Evolutionary conservation across 2,113 vertebrate species (phyloP).

Genomic region (Haemorhous mexicanus): DNA sequence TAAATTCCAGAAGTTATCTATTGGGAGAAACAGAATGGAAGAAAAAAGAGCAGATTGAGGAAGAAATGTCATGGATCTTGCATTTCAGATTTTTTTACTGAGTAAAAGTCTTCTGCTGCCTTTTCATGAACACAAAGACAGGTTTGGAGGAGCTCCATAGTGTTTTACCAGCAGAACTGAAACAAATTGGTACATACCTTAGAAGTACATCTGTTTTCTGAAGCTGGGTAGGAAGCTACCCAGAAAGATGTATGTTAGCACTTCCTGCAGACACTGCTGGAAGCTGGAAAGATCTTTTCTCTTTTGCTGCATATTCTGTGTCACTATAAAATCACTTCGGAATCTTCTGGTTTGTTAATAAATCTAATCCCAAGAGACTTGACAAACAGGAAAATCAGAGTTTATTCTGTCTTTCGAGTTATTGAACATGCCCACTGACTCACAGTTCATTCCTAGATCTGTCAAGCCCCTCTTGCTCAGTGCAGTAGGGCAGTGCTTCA

Average conservation of each 20-base stretch:
- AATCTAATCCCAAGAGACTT: not conserved
- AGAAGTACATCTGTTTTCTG: not conserved
- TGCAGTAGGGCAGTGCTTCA: not conserved
- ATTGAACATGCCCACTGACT: fast-evolving
- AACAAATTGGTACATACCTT: not conserved
- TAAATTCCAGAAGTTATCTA: not conserved
- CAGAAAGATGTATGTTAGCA: not conserved
- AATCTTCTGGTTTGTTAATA: not conserved
- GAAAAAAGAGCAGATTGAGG: not conserved
- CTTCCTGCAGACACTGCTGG: not conserved
- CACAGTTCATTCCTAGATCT: not conserved
- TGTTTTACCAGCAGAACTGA: not conserved
- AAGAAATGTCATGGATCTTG: not conserved
- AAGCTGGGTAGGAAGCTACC: not conserved
- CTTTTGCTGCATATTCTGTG: not conserved
- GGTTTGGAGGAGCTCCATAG: not conserved
- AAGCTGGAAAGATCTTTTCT: not conserved
- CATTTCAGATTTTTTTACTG: not conserved
- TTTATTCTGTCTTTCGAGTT: not conserved
- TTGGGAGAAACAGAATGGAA: not conserved
- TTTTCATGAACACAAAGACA: not conserved
- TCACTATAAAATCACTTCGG: not conserved
- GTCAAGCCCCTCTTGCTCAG: not conserved
- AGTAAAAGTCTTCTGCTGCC: not conserved
- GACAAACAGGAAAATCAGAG: not conserved